A percentile compares a stretch with the other conserved stretches of the same genome.
Conservation (phyloP, 2,888 invertebrate species). For the Uloborus plumipes region DNA sequence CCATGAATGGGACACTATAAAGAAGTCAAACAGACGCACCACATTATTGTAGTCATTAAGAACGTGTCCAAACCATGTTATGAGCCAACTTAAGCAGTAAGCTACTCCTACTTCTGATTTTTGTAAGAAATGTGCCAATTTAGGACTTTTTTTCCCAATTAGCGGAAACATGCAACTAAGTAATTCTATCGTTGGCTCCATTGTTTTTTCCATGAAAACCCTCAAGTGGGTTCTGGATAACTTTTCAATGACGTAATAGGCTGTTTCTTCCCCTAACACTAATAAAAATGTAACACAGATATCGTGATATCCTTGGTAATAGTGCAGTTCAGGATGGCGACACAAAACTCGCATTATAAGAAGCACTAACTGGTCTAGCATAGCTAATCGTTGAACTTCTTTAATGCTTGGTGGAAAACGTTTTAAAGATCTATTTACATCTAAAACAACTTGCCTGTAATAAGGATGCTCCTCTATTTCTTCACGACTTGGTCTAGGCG, state of each 20-base stretch:
- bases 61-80: slow-evolving; percentile 99
- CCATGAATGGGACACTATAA: slow-evolving; percentile 73
- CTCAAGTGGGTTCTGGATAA: slow-evolving; percentile 70
- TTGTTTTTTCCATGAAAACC: slow-evolving; percentile 92
- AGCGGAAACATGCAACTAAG: slow-evolving; percentile 91
- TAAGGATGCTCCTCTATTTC: slow-evolving; percentile 83
- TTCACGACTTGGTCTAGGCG: slow-evolving; percentile 78
- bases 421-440: slow-evolving; percentile 90
- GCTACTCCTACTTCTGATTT: slow-evolving; percentile 90
- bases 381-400: slow-evolving; percentile 83
- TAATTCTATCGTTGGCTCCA: slow-evolving; percentile 91
- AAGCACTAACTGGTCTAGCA: slow-evolving; percentile 91
- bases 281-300: slow-evolving; percentile 91
- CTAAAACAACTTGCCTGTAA: slow-evolving; percentile 86
- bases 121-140: slow-evolving; percentile 82
- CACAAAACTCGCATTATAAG: slow-evolving; percentile 91
- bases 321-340: slow-evolving; percentile 87
- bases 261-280: slow-evolving; percentile 88
- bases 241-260: slow-evolving; percentile 88
- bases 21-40: slow-evolving; percentile 76
- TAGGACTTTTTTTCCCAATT: slow-evolving; percentile 77
- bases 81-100: slow-evolving; percentile 96
- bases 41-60: slow-evolving; percentile 90
- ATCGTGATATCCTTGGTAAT: slow-evolving; percentile 97
- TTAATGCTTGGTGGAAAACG: slow-evolving; percentile 93